Evolutionary conservation across 2,888 invertebrate genomes (phyloP), one percentile per base, ranked within the genome.

Genomic region (Syritta pipiens): DNA sequence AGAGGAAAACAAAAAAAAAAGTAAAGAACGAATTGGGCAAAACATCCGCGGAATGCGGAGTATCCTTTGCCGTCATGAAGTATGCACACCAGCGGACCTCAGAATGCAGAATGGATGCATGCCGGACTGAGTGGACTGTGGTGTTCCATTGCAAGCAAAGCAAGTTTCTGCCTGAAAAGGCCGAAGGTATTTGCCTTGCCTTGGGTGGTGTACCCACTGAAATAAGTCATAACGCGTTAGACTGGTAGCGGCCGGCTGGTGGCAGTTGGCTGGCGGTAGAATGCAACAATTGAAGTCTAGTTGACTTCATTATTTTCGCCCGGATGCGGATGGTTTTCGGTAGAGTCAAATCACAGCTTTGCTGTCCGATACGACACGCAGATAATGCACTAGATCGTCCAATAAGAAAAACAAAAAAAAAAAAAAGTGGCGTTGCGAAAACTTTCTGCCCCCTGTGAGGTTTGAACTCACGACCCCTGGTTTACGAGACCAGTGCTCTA

Each of bases 391-490:
- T 46, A 30, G 28, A 9, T 48, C 2, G 20, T 30, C 9, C 37
- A 60, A 26, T 49, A 65, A 59, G 22, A 53, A 46, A 53, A 67
- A 72, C 72, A 68, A 72, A 74, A 60, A 55, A 81, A 81, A 59
- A 46, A 81, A 81, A 40, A 68, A 49, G 26, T 4, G n/a, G n/a
- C n/a, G n/a, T n/a, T n/a, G n/a, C n/a, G n/a, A n/a, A n/a, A 57
- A 20, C 10, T 44, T 14, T 0, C 1, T 84, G 84, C 84, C 83
- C 81, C 82, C 82, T 83, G 82, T 82, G 82, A 83, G 84, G 82
- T 81, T 84, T 82, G 84, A 84, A 84, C 84, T 83, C 81, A 82
- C 82, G 84, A 84, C 84, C 83, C 81, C 83, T 83, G 83, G 83
- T 83, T 83, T 83, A 83, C 83, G 81, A 83, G 83, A 83, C 83